phyloP scores from a whole-genome alignment of 2,888 invertebrate genomes.

The Drosophila putrida region DNA sequence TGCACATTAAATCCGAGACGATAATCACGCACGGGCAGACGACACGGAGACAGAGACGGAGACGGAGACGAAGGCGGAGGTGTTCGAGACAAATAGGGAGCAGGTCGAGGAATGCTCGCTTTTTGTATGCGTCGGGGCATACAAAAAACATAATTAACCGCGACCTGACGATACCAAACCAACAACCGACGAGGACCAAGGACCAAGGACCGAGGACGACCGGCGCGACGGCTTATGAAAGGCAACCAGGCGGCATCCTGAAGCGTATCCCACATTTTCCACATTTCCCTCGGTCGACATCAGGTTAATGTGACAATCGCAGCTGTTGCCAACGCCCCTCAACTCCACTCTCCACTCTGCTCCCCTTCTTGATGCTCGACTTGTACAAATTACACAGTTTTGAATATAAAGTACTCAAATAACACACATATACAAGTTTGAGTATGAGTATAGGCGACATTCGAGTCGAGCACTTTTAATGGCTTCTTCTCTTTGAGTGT shows the following conservation, averaged over 20 bases:
- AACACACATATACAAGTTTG: constrained; percentile 41
- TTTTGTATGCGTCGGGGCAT: constrained; percentile 61
- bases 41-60: constrained; percentile 1
- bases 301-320: constrained; percentile 76
- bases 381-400: constrained; percentile 80
- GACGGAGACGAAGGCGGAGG: background rate
- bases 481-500: background rate
- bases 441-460: constrained; percentile 13
- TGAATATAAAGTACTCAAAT: constrained; percentile 78
- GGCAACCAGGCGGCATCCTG: constrained; percentile 22
- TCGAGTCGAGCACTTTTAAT: constrained; percentile 23
- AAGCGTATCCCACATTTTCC: constrained; percentile 1
- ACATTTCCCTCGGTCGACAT: constrained; percentile 36
- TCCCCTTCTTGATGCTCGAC: constrained; percentile 38
- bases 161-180: constrained; percentile 56
- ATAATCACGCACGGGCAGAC: constrained; percentile 65
- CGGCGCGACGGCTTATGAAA: constrained; percentile 33
- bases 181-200: constrained; percentile 23
- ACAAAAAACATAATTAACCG: constrained; percentile 81
- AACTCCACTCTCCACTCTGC: background rate
- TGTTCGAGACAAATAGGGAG: background rate
- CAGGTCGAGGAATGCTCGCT: constrained; percentile 4
- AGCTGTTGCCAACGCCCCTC: constrained; percentile 60
- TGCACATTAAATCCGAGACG: constrained; percentile 79
- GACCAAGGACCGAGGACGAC: constrained; percentile 1